Conservation (phyloP, 2,888 invertebrate genomes). For the Cataglyphis rosenhaueri region DNA sequence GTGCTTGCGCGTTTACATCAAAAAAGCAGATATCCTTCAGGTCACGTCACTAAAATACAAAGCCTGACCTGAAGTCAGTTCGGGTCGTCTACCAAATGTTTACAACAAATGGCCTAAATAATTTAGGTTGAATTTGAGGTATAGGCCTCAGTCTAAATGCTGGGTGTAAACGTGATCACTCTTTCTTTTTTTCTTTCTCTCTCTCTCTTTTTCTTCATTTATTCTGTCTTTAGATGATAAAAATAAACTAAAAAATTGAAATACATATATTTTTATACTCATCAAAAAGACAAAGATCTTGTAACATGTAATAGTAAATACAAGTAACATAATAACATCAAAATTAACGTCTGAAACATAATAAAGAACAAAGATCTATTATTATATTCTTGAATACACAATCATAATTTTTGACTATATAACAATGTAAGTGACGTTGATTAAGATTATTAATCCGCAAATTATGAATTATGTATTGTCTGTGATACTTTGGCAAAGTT, state of each 20-base stretch:
- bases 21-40: no score
- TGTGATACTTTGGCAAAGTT: conserved; percentile 59
- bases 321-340: conserved; percentile 98
- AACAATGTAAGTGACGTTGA: conserved; percentile 20
- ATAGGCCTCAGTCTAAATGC: no score
- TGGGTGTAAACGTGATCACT: background rate
- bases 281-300: conserved; percentile 99
- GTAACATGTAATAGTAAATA: conserved; percentile 87
- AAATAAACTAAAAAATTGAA: background rate
- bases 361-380: conserved; percentile 72
- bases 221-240: background rate
- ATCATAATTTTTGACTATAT: background rate
- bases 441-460: conserved; percentile 25
- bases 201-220: background rate
- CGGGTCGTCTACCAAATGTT: no score
- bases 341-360: conserved; percentile 98
- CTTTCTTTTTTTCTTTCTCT: background rate
- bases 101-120: no score
- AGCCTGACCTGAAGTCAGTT: no score
- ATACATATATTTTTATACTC: conserved; percentile 85
- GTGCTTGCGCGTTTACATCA: no score
- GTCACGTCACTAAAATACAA: no score
- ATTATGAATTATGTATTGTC: conserved; percentile 39
- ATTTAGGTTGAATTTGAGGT: no score
- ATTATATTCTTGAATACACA: background rate